A percentile compares a stretch with the other conserved stretches of the same genome.
These are phyloP conservation scores for Palythoa heliodiscus DNA, from an alignment of 92 coral and sea anemone genomes.

Conservation along the genomic window DNA sequence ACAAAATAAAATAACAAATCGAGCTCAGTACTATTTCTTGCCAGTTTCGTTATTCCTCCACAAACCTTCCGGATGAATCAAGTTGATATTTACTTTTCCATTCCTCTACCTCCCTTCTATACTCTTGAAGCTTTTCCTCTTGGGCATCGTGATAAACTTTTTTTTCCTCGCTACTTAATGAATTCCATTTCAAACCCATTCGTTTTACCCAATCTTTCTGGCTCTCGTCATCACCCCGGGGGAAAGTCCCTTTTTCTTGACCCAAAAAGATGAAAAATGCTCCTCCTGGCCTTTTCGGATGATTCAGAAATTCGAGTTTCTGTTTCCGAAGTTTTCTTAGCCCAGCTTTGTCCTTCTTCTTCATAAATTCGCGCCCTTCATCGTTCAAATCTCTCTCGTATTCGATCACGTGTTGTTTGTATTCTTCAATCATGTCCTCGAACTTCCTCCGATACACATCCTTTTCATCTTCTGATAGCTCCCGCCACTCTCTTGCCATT, in stretches of 20 bases:
- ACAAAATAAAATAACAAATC: no score
- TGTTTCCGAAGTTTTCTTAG: slow-evolving; percentile 29
- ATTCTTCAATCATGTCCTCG: neutral
- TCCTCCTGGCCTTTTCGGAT: slow-evolving; percentile 31
- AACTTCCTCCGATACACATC: slow-evolving; percentile 8
- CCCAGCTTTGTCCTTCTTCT: slow-evolving; percentile 2
- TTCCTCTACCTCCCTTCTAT: slow-evolving; percentile 24
- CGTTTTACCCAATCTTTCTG: slow-evolving; percentile 38
- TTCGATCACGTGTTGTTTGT: slow-evolving; percentile 33
- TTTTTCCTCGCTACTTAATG: slow-evolving; percentile 7
- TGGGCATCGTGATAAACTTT: slow-evolving; percentile 8
- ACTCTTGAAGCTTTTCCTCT: slow-evolving; percentile 3
- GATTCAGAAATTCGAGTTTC: slow-evolving; percentile 37
- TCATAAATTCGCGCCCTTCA: slow-evolving; percentile 33
- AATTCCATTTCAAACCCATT: slow-evolving; percentile 21
- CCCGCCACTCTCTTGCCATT: slow-evolving; percentile 23
- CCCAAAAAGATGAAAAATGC: slow-evolving; percentile 28
- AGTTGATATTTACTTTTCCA: slow-evolving; percentile 28
- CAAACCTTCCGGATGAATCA: neutral
- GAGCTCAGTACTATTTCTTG: no score
- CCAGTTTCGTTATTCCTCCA: neutral
- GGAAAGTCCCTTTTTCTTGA: slow-evolving; percentile 12
- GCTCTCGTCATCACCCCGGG: slow-evolving; percentile 33
- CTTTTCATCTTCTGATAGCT: slow-evolving; percentile 28
- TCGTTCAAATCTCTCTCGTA: slow-evolving; percentile 23